Evolutionary conservation across 1,140 invertebrate genomes (phyloP).

Genomic region (Heterodera schachtii): DNA sequence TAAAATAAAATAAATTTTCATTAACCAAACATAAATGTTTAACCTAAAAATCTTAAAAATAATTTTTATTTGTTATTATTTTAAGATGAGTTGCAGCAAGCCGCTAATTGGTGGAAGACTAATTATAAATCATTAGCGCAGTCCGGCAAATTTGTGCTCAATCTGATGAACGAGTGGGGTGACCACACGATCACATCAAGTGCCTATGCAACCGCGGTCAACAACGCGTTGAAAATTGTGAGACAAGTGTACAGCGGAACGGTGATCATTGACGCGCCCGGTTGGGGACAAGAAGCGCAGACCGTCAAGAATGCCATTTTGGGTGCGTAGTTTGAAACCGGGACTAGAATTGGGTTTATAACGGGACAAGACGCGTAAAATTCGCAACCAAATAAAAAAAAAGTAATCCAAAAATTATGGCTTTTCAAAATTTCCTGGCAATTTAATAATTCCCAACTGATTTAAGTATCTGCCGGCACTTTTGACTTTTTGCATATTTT

Average conservation of each 20-base stretch:
- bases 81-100: neutral
- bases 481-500: no score
- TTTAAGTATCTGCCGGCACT: no score
- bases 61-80: neutral
- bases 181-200: neutral
- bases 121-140: neutral
- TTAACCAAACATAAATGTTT: no score
- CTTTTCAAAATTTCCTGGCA: no score
- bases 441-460: no score
- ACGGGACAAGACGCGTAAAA: no score
- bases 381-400: no score
- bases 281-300: constrained; percentile 1
- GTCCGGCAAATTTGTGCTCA: neutral
- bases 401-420: no score
- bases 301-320: neutral
- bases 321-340: no score
- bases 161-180: constrained; percentile 6
- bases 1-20: no score
- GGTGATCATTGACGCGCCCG: constrained; percentile 8
- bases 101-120: constrained; percentile 4
- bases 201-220: neutral
- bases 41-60: neutral
- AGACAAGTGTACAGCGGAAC: neutral
- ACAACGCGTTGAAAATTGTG: constrained; percentile 1
- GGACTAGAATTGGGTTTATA: no score